phyloP scores from a whole-genome alignment of 2,797 vertebrate genomes.

The Pyrocephalus nanus region DNA sequence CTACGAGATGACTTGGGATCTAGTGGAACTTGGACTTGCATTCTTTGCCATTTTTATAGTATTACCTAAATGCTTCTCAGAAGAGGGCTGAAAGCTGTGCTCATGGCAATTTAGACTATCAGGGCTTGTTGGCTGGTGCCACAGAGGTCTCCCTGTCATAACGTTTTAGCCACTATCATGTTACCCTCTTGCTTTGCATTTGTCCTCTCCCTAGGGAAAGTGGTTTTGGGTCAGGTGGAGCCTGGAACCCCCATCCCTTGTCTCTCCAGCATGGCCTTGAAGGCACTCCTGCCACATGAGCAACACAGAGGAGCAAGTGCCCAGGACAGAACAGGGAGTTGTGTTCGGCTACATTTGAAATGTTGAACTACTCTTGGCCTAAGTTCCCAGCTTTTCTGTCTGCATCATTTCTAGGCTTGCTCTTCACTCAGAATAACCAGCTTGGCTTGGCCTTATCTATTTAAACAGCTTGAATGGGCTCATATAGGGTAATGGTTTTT shows the following conservation, averaged over 20 bases:
- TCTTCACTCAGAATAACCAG: not conserved
- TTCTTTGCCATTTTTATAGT: not conserved
- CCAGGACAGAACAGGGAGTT: not conserved
- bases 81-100: not conserved
- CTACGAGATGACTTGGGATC: not conserved
- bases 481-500: not conserved
- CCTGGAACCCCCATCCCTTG: not conserved
- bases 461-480: not conserved
- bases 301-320: fast-evolving
- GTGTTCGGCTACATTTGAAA: not conserved
- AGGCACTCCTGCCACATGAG: fast-evolving
- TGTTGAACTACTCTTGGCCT: not conserved
- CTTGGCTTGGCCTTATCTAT: not conserved
- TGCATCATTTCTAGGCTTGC: not conserved
- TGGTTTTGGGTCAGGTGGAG: not conserved
- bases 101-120: fast-evolving
- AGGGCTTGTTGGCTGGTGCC: not conserved
- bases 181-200: not conserved
- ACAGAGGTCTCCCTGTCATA: not conserved
- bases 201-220: not conserved
- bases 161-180: not conserved
- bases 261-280: fast-evolving
- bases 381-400: not conserved
- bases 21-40: not conserved
- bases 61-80: not conserved